These are phyloP conservation scores for Hirudo medicinalis DNA, from an alignment of 1,140 invertebrate species.

Conservation along the genomic window DNA sequence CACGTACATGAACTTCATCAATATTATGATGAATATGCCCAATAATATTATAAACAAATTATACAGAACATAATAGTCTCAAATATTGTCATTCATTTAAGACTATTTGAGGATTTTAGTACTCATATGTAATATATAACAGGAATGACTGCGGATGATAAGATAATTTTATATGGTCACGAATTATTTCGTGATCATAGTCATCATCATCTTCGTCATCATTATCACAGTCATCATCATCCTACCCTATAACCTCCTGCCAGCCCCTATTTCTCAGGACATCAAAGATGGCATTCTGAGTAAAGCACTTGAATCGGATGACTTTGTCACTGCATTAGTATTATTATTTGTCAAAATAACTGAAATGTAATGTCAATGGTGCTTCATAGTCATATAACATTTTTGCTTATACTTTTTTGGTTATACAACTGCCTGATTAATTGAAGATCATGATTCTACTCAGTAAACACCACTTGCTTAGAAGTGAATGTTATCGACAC, in stretches of 20 bases:
- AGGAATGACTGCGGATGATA: neutral
- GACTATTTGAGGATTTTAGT: neutral
- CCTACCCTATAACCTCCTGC: constrained; percentile 35
- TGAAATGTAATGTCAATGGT: no score
- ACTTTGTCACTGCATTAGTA: constrained; percentile 22
- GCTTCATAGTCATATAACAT: no score
- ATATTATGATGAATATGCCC: constrained; percentile 19
- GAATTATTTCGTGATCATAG: constrained; percentile 12
- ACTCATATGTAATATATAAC: neutral
- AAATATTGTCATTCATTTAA: constrained; percentile 19
- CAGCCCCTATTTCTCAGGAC: constrained; percentile 38
- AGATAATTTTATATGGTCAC: neutral
- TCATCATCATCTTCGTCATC: constrained; percentile 5
- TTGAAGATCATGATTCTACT: no score
- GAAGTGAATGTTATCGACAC: no score
- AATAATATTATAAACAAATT: constrained; percentile 20
- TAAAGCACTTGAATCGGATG: constrained; percentile 39
- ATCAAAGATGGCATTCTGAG: constrained; percentile 40
- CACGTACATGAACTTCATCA: constrained; percentile 17
- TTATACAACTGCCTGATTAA: no score
- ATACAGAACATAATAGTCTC: constrained; percentile 13
- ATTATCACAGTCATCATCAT: constrained; percentile 2
- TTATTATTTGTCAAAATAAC: no score
- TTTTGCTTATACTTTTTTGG: no score
- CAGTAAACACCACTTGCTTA: no score